Conservation (phyloP, 2,113 vertebrate genomes). For the Rhinolophus ferrumequinum region DNA sequence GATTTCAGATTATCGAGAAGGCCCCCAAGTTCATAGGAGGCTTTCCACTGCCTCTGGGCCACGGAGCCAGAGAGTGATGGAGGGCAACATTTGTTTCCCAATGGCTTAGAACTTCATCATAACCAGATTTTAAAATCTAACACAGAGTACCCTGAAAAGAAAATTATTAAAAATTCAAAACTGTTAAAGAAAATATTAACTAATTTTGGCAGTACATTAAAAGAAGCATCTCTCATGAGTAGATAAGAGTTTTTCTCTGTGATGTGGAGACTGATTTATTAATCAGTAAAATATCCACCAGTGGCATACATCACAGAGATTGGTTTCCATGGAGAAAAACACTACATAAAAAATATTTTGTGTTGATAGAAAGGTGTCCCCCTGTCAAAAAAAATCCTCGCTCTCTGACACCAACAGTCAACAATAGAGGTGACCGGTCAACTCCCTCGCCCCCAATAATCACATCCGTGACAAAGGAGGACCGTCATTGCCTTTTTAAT, state of each 20-base stretch:
- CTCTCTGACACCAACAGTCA: background rate
- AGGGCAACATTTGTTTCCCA: background rate
- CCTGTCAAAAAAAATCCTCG: background rate
- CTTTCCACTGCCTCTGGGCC: background rate
- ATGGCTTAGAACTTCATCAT: background rate
- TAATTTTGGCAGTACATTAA: background rate
- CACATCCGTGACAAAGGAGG: background rate
- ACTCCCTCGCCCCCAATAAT: background rate
- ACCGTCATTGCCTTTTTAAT: background rate
- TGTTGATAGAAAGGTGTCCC: background rate
- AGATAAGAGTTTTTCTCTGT: background rate
- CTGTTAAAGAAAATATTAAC: background rate
- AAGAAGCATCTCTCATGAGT: background rate
- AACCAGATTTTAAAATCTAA: background rate
- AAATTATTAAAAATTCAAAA: conserved; percentile 22
- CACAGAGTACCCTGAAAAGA: background rate
- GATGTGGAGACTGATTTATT: background rate
- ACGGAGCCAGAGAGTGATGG: background rate
- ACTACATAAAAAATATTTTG: background rate
- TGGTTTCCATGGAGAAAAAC: background rate
- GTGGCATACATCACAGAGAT: background rate
- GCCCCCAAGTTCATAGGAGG: fast-evolving
- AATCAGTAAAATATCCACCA: background rate
- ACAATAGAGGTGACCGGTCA: background rate
- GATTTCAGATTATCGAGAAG: background rate